These are phyloP conservation scores for Drosophila mimetica DNA, from an alignment of 2,888 invertebrate genomes.

Conservation along the genomic window DNA sequence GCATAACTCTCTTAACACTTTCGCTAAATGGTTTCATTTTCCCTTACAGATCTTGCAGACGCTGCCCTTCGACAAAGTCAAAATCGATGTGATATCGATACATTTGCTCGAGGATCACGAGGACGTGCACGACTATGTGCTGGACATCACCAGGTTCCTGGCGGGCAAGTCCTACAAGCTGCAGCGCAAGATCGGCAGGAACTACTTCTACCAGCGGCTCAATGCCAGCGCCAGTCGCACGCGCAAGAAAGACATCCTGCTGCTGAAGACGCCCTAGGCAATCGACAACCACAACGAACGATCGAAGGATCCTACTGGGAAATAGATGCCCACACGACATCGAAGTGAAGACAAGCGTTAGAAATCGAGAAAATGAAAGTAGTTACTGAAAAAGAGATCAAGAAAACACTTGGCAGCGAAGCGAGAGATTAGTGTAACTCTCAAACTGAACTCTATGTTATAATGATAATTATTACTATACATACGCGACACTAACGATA, in stretches of 20 bases:
- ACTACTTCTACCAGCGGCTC: constrained; percentile 83
- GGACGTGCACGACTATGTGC: constrained; percentile 80
- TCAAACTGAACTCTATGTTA: constrained; percentile 64
- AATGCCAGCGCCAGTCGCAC: constrained; percentile 79
- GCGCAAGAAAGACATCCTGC: constrained; percentile 82
- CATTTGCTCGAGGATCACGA: constrained; percentile 83
- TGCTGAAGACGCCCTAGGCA: constrained; percentile 72
- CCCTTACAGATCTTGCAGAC: constrained; percentile 82
- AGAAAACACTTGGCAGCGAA: constrained; percentile 23
- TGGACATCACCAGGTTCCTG: constrained; percentile 84
- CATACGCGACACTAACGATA: constrained; percentile 40
- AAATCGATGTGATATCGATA: constrained; percentile 84
- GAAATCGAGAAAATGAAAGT: constrained; percentile 18
- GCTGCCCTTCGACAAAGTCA: constrained; percentile 83
- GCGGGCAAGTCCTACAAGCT: constrained; percentile 83
- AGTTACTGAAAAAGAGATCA: constrained; percentile 44
- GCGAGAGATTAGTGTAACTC: constrained; percentile 13
- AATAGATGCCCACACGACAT: constrained; percentile 17
- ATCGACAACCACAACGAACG: constrained; percentile 44
- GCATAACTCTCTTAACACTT: constrained; percentile 1
- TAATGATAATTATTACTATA: constrained; percentile 74
- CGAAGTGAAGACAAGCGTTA: constrained; percentile 43
- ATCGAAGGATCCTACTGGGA: constrained; percentile 9
- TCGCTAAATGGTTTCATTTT: constrained; percentile 11
- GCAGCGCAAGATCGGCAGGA: constrained; percentile 83